Conservation (phyloP, 1,140 invertebrate genomes). For the roundworm (Caenorhabditis elegans) region DNA sequence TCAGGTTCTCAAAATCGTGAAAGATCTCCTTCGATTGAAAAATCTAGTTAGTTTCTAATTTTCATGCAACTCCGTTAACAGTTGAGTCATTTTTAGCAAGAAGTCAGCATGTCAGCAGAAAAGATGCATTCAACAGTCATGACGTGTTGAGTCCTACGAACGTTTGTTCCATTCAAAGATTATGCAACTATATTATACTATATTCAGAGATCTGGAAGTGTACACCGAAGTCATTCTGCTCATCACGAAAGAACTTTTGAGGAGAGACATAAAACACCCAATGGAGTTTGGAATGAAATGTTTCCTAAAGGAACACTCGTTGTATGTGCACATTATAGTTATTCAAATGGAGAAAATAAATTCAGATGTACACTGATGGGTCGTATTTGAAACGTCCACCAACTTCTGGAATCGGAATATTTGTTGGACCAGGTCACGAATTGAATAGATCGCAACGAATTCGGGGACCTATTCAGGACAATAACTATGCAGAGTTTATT, state of each 20-base stretch:
- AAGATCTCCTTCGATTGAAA: background rate
- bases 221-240: background rate
- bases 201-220: background rate
- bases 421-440: background rate
- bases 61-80: background rate
- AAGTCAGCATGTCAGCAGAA: background rate
- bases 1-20: background rate
- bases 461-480: background rate
- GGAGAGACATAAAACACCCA: background rate
- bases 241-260: background rate
- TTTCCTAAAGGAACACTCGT: conserved; percentile 5
- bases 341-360: too few relatives aligned
- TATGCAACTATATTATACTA: background rate
- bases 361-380: conserved; percentile 34
- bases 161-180: background rate
- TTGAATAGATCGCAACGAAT: conserved; percentile 31
- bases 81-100: background rate
- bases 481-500: conserved; percentile 10
- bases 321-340: too few relatives aligned
- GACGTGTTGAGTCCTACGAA: background rate
- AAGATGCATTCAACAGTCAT: background rate
- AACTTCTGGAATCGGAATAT: conserved; percentile 27
- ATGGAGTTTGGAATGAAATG: conserved; percentile 24
- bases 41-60: background rate
- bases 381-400: background rate